Conservation (phyloP, 2,888 invertebrate species). For the Ariolimax columbianus region DNA sequence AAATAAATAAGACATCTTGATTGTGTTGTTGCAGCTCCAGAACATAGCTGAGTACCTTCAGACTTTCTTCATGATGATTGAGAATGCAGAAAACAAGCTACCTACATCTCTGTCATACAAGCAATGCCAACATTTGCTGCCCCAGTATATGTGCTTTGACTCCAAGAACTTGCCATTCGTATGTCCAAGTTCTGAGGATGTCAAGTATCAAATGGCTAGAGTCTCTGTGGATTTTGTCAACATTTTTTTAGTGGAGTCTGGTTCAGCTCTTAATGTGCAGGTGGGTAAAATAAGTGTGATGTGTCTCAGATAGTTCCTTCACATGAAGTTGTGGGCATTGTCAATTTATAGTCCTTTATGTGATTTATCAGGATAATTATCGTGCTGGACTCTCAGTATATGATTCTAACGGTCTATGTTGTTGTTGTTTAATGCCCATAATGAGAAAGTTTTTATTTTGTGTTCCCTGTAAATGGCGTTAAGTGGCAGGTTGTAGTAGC, state of each 20-base stretch:
- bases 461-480: no score
- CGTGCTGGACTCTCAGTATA: no score
- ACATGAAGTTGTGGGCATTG: no score
- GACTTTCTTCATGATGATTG: conserved; percentile 89
- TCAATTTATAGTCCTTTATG: no score
- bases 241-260: conserved; percentile 92
- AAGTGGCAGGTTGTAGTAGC: no score
- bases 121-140: conserved; percentile 80
- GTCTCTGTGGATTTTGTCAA: conserved; percentile 82
- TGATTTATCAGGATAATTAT: no score
- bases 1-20: neutral
- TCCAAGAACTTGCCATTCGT: conserved; percentile 81
- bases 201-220: conserved; percentile 95
- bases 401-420: no score
- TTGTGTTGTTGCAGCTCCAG: conserved; percentile 82
- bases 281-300: conserved; percentile 75
- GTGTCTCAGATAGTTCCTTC: no score
- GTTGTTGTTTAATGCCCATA: no score
- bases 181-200: conserved; percentile 89
- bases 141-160: conserved; percentile 83
- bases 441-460: no score
- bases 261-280: conserved; percentile 92
- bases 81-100: conserved; percentile 93
- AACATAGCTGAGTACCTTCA: conserved; percentile 92
- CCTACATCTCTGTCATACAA: conserved; percentile 87